Evolutionary conservation across 2,888 invertebrate species (phyloP), one percentile per base, ranked within the genome.

Genomic region (Drosophila austrosaltans): DNA sequence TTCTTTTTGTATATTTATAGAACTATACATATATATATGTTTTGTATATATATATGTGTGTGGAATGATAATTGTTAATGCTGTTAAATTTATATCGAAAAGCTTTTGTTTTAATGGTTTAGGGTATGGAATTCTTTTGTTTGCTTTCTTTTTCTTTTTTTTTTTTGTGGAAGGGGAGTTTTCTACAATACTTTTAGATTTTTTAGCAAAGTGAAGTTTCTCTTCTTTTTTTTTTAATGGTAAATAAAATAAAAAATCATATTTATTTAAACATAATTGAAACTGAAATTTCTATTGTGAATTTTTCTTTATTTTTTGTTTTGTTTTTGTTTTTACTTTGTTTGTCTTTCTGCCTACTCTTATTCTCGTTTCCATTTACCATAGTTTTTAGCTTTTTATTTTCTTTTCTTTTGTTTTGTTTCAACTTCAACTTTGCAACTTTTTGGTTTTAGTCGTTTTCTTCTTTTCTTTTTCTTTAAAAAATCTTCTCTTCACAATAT

Each of bases 401-500:
- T 57, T 56, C 53, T 22, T 58, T 53, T 30, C 5, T 5, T 63
- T 63, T 63, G 16, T 48, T 63, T 62, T 72, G 44, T 44, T 54
- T 85, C 61, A 72, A 72, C 78, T 78, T 82, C 68, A 70, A 79
- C 77, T 77, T 60, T 79, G 48, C 48, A 48, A 22, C 12, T 22
- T 48, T 72, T 68, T 64, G 72, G 72, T 53, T 48, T 48, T 20
- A 16, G n/a, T 42, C 6, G 42, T 48, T 48, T 48, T 48, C 10
- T 16, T 16, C 16, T 16, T 16, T 16, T 16, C 22, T 48, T 40
- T 10, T 58, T 58, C 32, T 79, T 79, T 72, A 87, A 82, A 85
- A 88, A 81, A 79, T 88, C 77, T 75, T 79, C 77, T 89, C 77
- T 75, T 79, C 77, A 89, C 85, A 87, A 84, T 91, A 91, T 91